Evolutionary conservation across 2,113 vertebrate genomes (phyloP).

Genomic region (Cynocephalus volans): DNA sequence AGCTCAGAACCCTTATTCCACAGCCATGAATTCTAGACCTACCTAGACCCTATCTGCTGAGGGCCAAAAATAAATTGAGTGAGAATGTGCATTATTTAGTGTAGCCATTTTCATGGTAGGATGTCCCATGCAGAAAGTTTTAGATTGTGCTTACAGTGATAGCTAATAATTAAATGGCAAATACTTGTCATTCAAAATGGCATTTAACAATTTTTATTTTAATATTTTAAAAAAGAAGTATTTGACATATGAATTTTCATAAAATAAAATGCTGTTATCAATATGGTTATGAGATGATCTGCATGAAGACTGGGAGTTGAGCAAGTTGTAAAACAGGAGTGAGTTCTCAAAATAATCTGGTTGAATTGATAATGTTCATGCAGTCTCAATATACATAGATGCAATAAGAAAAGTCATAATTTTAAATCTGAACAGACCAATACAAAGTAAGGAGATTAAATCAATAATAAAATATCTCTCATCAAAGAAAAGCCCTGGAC

Average conservation of each 20-base stretch:
- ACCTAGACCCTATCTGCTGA: background rate
- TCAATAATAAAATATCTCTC: background rate
- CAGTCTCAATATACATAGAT: background rate
- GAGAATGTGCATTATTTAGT: background rate
- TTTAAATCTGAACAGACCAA: background rate
- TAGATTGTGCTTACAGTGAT: background rate
- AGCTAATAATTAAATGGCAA: background rate
- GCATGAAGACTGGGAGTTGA: background rate
- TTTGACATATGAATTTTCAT: background rate
- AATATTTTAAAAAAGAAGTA: constrained; percentile 14
- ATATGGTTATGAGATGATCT: background rate
- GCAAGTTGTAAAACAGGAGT: background rate
- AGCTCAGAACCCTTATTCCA: background rate
- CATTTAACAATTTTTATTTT: background rate
- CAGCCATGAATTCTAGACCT: background rate
- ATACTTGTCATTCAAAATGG: background rate
- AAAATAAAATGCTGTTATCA: background rate
- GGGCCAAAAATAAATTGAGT: background rate
- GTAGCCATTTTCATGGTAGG: background rate
- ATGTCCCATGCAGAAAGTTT: background rate
- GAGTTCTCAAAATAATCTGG: background rate
- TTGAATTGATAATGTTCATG: background rate
- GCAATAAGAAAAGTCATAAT: background rate
- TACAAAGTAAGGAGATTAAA: background rate
- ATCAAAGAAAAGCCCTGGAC: background rate